Conservation (phyloP, 2,888 invertebrate species). For the Embidobia sp. region DNA sequence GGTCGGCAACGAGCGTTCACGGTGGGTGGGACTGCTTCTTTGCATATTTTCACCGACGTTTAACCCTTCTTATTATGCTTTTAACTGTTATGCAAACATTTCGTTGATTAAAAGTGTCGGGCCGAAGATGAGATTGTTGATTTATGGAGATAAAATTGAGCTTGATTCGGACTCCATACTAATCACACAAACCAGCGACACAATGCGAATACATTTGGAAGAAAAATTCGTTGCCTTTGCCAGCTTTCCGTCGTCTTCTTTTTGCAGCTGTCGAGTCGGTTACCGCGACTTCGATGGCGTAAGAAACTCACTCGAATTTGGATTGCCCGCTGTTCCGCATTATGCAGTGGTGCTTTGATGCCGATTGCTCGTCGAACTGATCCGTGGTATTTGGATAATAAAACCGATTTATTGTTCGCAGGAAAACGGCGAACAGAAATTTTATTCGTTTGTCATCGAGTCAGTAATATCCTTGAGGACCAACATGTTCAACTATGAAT, state of each 20-base stretch:
- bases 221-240: conserved; percentile 11
- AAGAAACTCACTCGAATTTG: conserved; percentile 30
- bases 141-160: conserved; percentile 49
- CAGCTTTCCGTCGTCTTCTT: conserved; percentile 1
- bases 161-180: conserved; percentile 35
- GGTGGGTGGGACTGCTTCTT: conserved; percentile 69
- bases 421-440: too few relatives aligned
- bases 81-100: conserved; percentile 60
- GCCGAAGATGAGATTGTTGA: conserved; percentile 54
- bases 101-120: conserved; percentile 58
- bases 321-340: conserved; percentile 10
- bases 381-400: too few relatives aligned
- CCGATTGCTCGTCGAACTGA: conserved; percentile 18
- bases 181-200: conserved; percentile 45
- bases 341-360: conserved; percentile 13
- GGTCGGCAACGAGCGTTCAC: conserved; percentile 70
- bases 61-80: conserved; percentile 58
- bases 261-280: conserved; percentile 54
- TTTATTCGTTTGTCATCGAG: too few relatives aligned
- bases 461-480: too few relatives aligned
- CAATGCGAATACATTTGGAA: conserved; percentile 18
- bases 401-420: too few relatives aligned
- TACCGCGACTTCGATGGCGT: conserved; percentile 45
- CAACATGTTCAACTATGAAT: too few relatives aligned
- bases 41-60: conserved; percentile 71